Evolutionary conservation across 2,113 vertebrate species (phyloP).

Genomic region (Onychostruthus taczanowskii): DNA sequence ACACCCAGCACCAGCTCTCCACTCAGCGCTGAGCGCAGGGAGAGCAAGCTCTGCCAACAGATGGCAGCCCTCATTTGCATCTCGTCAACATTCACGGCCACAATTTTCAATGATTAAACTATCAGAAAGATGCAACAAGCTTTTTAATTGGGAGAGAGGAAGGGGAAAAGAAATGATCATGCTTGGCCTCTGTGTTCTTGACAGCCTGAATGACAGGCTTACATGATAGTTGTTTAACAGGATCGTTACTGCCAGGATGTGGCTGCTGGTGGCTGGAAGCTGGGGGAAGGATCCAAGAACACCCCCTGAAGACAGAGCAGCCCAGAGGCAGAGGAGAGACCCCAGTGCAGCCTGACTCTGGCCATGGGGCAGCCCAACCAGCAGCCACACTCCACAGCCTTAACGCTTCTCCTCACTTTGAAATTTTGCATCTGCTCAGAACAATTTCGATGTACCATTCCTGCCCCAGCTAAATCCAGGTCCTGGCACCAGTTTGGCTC

Average conservation of each 20-base stretch:
- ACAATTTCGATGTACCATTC: background rate
- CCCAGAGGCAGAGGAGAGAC: background rate
- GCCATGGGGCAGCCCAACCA: accelerated
- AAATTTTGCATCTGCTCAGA: background rate
- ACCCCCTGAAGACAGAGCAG: background rate
- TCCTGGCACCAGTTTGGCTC: background rate
- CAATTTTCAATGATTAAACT: constrained; percentile 4
- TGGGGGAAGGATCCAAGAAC: background rate
- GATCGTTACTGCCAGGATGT: background rate
- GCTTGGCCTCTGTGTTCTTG: background rate
- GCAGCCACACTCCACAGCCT: background rate
- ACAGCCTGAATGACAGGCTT: background rate
- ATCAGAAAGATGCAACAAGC: constrained; percentile 13
- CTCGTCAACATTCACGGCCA: background rate
- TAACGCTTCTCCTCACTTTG: accelerated
- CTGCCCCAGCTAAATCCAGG: background rate
- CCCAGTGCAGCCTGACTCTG: accelerated
- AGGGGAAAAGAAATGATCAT: background rate
- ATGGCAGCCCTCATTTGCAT: background rate
- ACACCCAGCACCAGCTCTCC: background rate
- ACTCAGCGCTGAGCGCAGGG: background rate
- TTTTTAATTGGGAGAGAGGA: constrained; percentile 7
- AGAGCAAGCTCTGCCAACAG: background rate
- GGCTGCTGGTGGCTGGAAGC: background rate
- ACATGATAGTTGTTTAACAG: background rate